Evolutionary conservation across 2,797 vertebrate species (phyloP).

Genomic region (Megaceryle alcyon): DNA sequence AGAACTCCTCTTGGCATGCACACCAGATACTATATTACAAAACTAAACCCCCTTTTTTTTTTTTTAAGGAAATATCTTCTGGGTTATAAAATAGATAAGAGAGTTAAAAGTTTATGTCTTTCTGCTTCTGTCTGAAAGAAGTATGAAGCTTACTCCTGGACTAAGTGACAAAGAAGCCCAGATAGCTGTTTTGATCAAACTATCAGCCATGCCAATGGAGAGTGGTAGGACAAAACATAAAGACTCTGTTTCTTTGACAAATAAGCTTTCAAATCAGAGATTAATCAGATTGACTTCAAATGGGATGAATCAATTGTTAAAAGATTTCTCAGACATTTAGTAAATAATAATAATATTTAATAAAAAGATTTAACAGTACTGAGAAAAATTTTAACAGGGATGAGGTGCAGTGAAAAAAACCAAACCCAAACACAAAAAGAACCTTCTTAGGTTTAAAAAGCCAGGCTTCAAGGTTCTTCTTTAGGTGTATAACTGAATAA

Average conservation of each 20-base stretch:
- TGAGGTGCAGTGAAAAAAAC: neutral
- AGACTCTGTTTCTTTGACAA: neutral
- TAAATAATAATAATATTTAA: neutral
- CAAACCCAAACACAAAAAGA: too few relatives aligned
- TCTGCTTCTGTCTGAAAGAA: neutral
- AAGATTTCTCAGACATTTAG: neutral
- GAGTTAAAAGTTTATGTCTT: neutral
- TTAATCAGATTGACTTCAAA: neutral
- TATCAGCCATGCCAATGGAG: neutral
- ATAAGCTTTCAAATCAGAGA: neutral
- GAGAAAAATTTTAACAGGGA: neutral
- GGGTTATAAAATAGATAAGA: neutral
- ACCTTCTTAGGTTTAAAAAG: neutral
- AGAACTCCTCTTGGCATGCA: neutral
- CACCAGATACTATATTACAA: neutral
- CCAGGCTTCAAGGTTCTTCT: neutral
- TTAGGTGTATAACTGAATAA: neutral
- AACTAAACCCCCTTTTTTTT: neutral
- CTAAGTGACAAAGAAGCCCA: neutral
- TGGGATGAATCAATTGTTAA: neutral
- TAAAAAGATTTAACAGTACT: too few relatives aligned
- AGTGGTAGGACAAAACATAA: neutral
- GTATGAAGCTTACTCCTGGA: neutral
- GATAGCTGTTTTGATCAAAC: neutral
- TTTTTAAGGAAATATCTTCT: neutral